These are phyloP conservation scores for Bettongia penicillata DNA, from an alignment of 2,113 vertebrate species.

Conservation along the genomic window DNA sequence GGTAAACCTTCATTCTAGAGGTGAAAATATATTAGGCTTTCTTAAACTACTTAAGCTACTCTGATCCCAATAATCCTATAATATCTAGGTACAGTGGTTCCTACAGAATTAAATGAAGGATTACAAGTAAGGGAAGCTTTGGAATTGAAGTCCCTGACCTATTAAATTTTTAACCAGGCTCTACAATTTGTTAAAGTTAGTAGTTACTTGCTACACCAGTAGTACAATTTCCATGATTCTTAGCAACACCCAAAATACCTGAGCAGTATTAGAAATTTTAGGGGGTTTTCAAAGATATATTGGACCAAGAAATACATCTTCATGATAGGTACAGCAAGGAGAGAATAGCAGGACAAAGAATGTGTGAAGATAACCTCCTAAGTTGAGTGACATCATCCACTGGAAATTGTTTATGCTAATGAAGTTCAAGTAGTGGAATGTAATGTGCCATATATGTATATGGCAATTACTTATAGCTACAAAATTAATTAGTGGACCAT, in stretches of 20 bases:
- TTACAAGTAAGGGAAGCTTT: neutral
- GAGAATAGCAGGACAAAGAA: neutral
- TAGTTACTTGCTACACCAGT: neutral
- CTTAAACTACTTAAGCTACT: neutral
- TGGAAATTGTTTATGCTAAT: neutral
- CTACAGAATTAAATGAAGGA: neutral
- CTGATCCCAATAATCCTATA: neutral
- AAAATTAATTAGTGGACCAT: neutral
- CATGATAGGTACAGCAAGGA: neutral
- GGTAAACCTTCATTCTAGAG: neutral
- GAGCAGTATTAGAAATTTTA: neutral
- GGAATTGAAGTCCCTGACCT: neutral
- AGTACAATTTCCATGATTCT: neutral
- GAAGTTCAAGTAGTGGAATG: neutral
- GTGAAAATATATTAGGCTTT: neutral
- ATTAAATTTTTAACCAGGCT: neutral
- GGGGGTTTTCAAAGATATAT: neutral
- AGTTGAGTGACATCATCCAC: neutral
- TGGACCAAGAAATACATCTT: neutral
- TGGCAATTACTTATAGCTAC: neutral
- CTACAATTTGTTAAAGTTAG: neutral
- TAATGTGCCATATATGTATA: neutral
- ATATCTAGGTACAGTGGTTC: neutral
- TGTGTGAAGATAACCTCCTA: neutral
- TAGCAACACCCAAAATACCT: neutral